Base-by-base conservation (phyloP, 2,888 invertebrate genomes). In the Helicoverpa assulta region DNA sequence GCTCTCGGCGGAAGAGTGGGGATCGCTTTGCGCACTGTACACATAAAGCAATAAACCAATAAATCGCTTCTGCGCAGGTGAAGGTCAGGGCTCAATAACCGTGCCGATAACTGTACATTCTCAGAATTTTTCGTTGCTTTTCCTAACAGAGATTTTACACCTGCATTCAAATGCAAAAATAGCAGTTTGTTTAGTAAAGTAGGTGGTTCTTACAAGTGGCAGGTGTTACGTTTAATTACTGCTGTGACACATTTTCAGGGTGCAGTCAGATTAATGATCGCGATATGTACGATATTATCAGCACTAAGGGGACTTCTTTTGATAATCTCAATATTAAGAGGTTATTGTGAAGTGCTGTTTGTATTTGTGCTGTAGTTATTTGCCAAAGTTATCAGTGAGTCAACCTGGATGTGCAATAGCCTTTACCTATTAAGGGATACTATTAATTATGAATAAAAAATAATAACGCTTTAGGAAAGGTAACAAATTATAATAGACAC, bases 171-270 rank as follows among this genome's bases (percentile, higher is more conserved):
- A 47, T 5, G 47, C 47, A n/a, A 47, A 33, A 47, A 47, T 5
- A 6, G n/a, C 47, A 47, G 47, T 47, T 47, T 6, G n/a, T 47
- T n/a, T 47, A 6, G 47, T 47, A 47, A 47, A 47, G 40, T 40
- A 40, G 40, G 40, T 40, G 47, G 47, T 47, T 2, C 14, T 12
- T 40, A 47, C 16, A 43, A 43, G 16, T 10, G 78, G 73, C 78
- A 73, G 73, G 78, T 73, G 72, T 5, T 56, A 21, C 8, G 18
- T 57, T 72, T 65, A 65, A 79, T 74, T 53, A 73, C 2, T 63
- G 33, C 73, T 52, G 6, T 54, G 73, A 61, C 62, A 71, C 54
- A 73, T 73, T 73, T 55, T 52, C 63, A 57, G 56, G 73, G 52
- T 52, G 26, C 62, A 54, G 43, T 16, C 40, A 56, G 78, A 72